These are phyloP conservation scores for Physella acuta DNA, from an alignment of 1,140 invertebrate genomes.

Conservation along the genomic window DNA sequence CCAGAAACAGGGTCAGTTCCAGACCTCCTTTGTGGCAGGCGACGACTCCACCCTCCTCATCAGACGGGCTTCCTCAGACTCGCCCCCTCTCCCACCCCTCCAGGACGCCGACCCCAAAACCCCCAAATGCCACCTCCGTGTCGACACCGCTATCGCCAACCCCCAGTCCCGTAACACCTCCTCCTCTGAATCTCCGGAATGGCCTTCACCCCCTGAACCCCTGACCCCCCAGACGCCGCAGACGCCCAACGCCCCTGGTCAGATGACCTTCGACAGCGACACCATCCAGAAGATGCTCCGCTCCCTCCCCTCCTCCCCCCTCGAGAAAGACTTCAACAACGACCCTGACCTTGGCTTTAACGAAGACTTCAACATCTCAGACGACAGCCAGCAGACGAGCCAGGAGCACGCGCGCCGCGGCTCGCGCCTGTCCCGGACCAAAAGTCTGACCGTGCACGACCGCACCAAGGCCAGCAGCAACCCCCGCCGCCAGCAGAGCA, in stretches of 20 bases:
- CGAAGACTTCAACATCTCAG: slow-evolving; percentile 31
- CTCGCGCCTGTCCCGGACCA: slow-evolving; percentile 29
- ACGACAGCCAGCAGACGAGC: neutral
- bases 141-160: slow-evolving; percentile 1
- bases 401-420: slow-evolving; percentile 4
- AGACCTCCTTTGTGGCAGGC: slow-evolving; percentile 12
- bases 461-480: slow-evolving; percentile 25
- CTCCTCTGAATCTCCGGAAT: slow-evolving; percentile 54
- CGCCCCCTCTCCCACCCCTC: slow-evolving; percentile 10
- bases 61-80: neutral
- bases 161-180: slow-evolving; percentile 32
- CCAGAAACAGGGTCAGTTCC: slow-evolving; percentile 9
- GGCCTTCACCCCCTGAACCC: slow-evolving; percentile 57
- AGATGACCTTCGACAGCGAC: slow-evolving; percentile 71
- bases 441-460: slow-evolving; percentile 36
- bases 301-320: slow-evolving; percentile 71
- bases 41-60: neutral
- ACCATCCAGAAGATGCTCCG: slow-evolving; percentile 91
- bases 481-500: slow-evolving; percentile 20
- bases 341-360: slow-evolving; percentile 46
- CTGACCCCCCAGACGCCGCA: slow-evolving; percentile 50
- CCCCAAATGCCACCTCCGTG: slow-evolving; percentile 5
- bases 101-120: slow-evolving; percentile 10
- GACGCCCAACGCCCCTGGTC: slow-evolving; percentile 41
- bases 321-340: slow-evolving; percentile 35